phyloP scores from a whole-genome alignment of 2,888 invertebrate species.

The Rhingia campestris region DNA sequence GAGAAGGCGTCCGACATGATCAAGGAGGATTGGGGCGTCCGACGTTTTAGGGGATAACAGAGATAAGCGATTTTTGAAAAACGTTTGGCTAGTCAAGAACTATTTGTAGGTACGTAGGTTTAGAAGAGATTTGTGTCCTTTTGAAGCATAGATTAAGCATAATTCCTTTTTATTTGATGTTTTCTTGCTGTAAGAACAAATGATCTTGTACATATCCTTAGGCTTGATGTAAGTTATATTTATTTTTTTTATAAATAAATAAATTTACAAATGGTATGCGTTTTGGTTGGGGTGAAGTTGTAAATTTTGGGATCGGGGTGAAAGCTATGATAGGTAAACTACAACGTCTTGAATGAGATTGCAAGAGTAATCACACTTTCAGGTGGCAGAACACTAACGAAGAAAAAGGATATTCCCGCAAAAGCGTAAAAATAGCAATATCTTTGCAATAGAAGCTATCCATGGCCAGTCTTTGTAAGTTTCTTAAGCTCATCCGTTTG shows the following conservation, averaged over 20 bases:
- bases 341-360: no score
- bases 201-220: conserved; percentile 59
- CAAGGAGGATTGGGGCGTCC: conserved; percentile 90
- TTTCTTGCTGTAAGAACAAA: conserved; percentile 3
- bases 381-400: no score
- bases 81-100: conserved; percentile 68
- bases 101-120: conserved; percentile 54
- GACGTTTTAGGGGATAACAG: conserved; percentile 39
- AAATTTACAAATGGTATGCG: not conserved
- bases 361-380: no score
- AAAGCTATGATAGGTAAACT: no score
- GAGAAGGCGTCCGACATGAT: conserved; percentile 95
- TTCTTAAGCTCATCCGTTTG: no score
- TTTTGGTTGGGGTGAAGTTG: not conserved
- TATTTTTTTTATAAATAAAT: conserved; percentile 47
- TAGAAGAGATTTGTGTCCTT: conserved; percentile 30
- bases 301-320: no score
- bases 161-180: conserved; percentile 9
- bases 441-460: no score
- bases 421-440: no score
- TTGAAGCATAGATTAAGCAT: conserved; percentile 17
- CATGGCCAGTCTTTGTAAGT: no score
- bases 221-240: conserved; percentile 47
- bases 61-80: conserved; percentile 16
- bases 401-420: no score